Evolutionary conservation across 2,888 invertebrate species (phyloP), one percentile per base, ranked within the genome.

Genomic region (Pachymerium ferrugineum): DNA sequence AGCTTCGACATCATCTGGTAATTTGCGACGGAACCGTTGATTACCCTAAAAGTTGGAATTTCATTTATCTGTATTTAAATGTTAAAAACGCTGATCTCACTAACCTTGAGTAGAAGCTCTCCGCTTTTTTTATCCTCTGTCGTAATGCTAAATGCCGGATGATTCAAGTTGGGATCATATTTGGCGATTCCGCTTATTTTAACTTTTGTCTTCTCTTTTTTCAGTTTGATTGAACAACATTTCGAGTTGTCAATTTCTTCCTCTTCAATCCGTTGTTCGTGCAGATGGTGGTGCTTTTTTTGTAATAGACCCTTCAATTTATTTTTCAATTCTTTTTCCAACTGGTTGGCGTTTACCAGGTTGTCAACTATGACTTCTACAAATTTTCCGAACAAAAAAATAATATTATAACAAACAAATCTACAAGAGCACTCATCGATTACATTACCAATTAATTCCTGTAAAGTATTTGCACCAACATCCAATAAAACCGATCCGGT

Each of bases 401-500:
- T 10, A 35, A 35, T 10, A 35, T 35, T 35, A 35, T 14, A 35
- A 12, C 35, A 35, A 35, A 35, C 14, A 10, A 10, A 12, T 35
- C 35, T n/a, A n/a, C n/a, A n/a, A n/a, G n/a, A n/a, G n/a, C n/a
- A n/a, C n/a, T n/a, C n/a, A n/a, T n/a, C 6, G 16, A 12, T 54
- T 16, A n/a, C 4, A 62, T 62, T 74, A 78, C 78, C 78, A 31
- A 75, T 72, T 22, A 79, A 73, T 68, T 77, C 71, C 8, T 79
- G 75, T 38, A 84, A 78, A 73, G 77, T 80, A 70, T 78, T 78
- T 16, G 73, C 73, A 1, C 68, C 73, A 33, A 68, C 73, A 68
- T 73, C 73, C 1, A 85, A 79, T 76, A 84, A 76, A 14, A 83
- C 79, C 4, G 81, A 80, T 8, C 83, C 83, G 29, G 79, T 80